A percentile compares a stretch with the other conserved stretches of the same genome.
Conservation (phyloP, 2,797 vertebrate genomes). For the Liparis tanakae region DNA sequence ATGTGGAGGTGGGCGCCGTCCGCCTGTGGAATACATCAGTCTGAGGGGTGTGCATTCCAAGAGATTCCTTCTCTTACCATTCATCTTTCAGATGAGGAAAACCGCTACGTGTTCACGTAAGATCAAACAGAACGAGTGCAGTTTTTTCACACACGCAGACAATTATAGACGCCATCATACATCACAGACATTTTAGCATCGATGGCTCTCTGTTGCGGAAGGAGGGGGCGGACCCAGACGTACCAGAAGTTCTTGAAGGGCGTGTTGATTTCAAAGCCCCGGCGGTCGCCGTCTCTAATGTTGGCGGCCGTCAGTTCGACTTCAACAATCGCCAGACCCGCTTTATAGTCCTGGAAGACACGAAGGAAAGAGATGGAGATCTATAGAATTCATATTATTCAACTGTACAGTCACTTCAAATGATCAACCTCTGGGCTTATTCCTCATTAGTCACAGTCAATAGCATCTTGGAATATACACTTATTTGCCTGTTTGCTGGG, state of each 20-base stretch:
- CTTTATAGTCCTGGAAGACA: constrained; percentile 87
- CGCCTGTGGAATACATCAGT: constrained; percentile 25
- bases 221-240: constrained; percentile 44
- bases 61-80: constrained; percentile 15
- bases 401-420: not conserved
- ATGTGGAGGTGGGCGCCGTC: constrained; percentile 2
- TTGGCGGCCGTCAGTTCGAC: constrained; percentile 92
- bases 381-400: not conserved
- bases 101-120: not conserved
- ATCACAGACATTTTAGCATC: not conserved
- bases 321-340: constrained; percentile 89
- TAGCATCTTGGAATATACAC: not conserved
- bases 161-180: not conserved
- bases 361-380: constrained; percentile 24
- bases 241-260: constrained; percentile 97
- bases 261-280: constrained; percentile 94
- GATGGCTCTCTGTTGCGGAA: not conserved
- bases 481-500: not conserved
- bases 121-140: constrained; percentile 16
- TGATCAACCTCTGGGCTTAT: not conserved
- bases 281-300: constrained; percentile 89
- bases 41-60: not conserved
- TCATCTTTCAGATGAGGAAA: constrained; percentile 26
- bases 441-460: not conserved
- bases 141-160: not conserved